These are phyloP conservation scores for Holothuria glaberrima DNA, from an alignment of 35 echinoderm and acorn worm genomes.

Conservation along the genomic window DNA sequence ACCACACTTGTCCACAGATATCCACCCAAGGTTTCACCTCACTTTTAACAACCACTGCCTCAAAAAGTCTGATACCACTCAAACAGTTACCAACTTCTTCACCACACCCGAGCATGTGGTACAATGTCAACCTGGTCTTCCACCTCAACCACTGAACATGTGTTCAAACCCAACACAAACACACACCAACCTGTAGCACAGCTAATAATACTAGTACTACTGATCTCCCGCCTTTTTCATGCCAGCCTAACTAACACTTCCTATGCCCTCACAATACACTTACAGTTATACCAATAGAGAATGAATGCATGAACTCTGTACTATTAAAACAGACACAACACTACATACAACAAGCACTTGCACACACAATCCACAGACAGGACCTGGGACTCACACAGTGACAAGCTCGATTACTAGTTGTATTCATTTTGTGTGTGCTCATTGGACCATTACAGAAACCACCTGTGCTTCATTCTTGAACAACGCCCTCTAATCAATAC, in stretches of 20 bases:
- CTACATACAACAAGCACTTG: too few species aligned
- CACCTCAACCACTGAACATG: neutral
- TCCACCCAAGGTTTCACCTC: too few species aligned
- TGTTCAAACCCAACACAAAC: neutral
- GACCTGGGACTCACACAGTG: neutral
- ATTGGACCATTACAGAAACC: slow-evolving; percentile 8
- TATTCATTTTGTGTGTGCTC: slow-evolving; percentile 13
- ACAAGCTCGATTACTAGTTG: neutral
- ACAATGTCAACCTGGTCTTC: too few species aligned
- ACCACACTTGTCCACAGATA: too few species aligned
- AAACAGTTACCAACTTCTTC: too few species aligned
- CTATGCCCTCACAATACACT: slow-evolving; percentile 11
- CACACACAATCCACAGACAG: neutral
- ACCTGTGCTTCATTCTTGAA: too few species aligned
- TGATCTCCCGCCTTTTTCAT: slow-evolving; percentile 31
- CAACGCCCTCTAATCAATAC: too few species aligned
- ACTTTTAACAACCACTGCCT: too few species aligned
- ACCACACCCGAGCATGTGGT: too few species aligned
- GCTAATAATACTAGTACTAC: too few species aligned
- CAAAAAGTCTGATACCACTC: too few species aligned
- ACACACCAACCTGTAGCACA: neutral
- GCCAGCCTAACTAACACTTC: slow-evolving; percentile 37
- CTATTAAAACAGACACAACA: neutral
- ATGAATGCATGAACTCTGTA: slow-evolving; percentile 14
- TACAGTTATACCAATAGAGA: neutral